These are phyloP conservation scores for Triplophysa dalaica DNA, from an alignment of 2,113 vertebrate species.

Conservation along the genomic window DNA sequence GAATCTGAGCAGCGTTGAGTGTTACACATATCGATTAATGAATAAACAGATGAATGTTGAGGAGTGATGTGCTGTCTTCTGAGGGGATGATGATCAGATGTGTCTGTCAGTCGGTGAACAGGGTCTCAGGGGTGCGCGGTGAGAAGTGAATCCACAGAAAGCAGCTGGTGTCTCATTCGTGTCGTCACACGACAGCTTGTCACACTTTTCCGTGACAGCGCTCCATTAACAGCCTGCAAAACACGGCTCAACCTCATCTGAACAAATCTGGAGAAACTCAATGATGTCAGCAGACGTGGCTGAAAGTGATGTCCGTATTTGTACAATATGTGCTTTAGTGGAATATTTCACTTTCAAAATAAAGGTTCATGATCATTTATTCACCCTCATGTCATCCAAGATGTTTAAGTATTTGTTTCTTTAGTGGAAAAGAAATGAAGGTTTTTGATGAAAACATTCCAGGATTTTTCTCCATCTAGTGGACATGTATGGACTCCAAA, in stretches of 20 bases:
- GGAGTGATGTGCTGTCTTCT: constrained; percentile 20
- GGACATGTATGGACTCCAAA: too few relatives aligned
- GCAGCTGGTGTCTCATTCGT: constrained; percentile 49
- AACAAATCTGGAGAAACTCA: too few relatives aligned
- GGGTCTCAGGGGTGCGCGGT: constrained; percentile 64
- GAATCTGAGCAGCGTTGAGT: constrained; percentile 25
- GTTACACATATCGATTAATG: constrained; percentile 29
- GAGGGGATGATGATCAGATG: constrained; percentile 72
- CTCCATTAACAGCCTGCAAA: constrained; percentile 3
- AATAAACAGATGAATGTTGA: constrained; percentile 21
- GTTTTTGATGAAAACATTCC: too few relatives aligned
- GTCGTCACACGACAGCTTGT: constrained; percentile 18
- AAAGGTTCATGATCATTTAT: too few relatives aligned
- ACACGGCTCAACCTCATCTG: background rate
- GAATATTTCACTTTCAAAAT: too few relatives aligned
- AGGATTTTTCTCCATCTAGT: too few relatives aligned
- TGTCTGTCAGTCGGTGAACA: constrained; percentile 58
- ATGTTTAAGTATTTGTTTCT: too few relatives aligned
- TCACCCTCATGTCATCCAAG: too few relatives aligned
- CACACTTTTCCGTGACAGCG: background rate
- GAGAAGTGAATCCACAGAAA: constrained; percentile 59
- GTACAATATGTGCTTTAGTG: too few relatives aligned
- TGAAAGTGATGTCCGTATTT: too few relatives aligned
- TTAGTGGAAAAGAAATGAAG: too few relatives aligned
- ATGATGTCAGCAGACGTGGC: too few relatives aligned